Percentiles rank a stretch among this genome's conserved stretches.
Evolutionary conservation across 2,113 vertebrate species (phyloP).

Genomic region (Cricetomys ansorgei): DNA sequence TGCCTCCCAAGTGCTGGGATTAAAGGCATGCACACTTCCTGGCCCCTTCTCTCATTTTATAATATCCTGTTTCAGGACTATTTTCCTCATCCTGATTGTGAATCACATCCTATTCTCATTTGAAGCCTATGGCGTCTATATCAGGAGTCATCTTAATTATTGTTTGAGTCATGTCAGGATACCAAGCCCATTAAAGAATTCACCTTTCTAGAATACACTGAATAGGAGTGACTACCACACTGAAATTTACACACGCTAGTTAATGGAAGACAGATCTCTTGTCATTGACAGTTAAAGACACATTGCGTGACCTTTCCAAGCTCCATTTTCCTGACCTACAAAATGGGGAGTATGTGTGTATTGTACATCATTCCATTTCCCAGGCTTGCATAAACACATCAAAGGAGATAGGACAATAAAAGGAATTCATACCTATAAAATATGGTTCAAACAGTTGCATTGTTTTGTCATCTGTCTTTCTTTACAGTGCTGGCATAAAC

Average conservation of each 20-base stretch:
- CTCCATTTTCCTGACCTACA: not conserved
- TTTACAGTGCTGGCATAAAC: not conserved
- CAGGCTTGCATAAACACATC: conserved; percentile 19
- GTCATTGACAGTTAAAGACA: not conserved
- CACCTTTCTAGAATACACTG: not conserved
- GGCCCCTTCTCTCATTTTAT: not conserved
- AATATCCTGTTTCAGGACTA: not conserved
- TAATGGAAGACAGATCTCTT: not conserved
- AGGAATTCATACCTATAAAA: not conserved
- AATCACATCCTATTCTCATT: not conserved
- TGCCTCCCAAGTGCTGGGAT: no score
- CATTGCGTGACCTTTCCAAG: conserved; percentile 31
- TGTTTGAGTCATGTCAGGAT: not conserved
- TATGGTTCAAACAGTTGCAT: not conserved
- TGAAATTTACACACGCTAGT: not conserved
- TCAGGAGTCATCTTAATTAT: not conserved
- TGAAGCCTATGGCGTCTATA: not conserved
- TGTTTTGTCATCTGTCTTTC: conserved; percentile 35
- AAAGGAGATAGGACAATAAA: conserved; percentile 26
- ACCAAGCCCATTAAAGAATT: conserved; percentile 18
- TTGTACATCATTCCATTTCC: not conserved
- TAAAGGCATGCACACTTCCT: no score
- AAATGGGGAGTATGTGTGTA: not conserved
- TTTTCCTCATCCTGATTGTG: not conserved
- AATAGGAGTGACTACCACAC: not conserved